Conservation (phyloP, 2,113 vertebrate species). For the Forbesichthys papilliferus region DNA sequence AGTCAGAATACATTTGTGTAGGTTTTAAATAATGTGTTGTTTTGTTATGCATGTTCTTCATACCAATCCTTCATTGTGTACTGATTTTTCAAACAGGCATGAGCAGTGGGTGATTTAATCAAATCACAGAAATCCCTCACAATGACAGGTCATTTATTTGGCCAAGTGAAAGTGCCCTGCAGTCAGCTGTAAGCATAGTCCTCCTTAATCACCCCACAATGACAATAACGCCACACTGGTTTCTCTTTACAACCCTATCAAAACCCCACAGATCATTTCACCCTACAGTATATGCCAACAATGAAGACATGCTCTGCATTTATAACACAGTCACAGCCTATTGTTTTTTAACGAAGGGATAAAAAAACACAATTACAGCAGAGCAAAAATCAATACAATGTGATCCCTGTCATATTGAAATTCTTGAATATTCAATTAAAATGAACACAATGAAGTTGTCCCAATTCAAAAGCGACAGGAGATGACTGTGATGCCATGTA, state of each 20-base stretch:
- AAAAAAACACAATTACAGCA: constrained; percentile 40
- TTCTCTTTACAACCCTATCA: constrained; percentile 37
- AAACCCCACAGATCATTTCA: constrained; percentile 41
- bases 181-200: constrained; percentile 65
- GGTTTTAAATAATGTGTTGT: constrained; percentile 16
- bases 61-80: background rate
- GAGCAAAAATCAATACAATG: constrained; percentile 49
- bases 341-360: constrained; percentile 20
- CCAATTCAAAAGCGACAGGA: constrained; percentile 18
- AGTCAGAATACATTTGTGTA: background rate
- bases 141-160: constrained; percentile 77
- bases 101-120: constrained; percentile 55
- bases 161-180: constrained; percentile 49
- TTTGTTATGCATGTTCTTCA: constrained; percentile 8
- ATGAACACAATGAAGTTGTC: constrained; percentile 35
- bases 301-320: constrained; percentile 29
- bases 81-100: constrained; percentile 3
- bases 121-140: constrained; percentile 64
- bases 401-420: constrained; percentile 56
- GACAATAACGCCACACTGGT: constrained; percentile 50
- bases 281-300: constrained; percentile 28
- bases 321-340: constrained; percentile 20
- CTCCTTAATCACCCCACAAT: constrained; percentile 70
- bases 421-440: constrained; percentile 61
- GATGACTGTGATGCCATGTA: constrained; percentile 13